Percentiles rank a stretch among this genome's conserved stretches.
Conservation (phyloP, 2,888 invertebrate species). For the Heliothis peltigera region DNA sequence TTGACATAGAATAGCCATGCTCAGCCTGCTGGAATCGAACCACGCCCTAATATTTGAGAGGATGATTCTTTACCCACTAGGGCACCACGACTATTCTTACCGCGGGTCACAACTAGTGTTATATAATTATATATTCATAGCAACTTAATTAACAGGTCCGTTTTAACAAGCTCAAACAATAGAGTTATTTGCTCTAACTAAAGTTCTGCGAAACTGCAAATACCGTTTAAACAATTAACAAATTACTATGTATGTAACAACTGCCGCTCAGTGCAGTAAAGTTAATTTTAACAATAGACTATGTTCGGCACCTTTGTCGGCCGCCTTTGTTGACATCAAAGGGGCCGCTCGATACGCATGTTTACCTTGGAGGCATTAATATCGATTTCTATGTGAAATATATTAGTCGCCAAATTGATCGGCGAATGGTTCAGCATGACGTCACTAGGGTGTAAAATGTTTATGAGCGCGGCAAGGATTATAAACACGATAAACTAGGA, state of each 20-base stretch:
- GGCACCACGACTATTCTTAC: no score
- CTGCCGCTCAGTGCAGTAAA: constrained; percentile 61
- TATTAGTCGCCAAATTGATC: constrained; percentile 73
- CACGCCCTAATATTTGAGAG: no score
- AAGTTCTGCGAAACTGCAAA: constrained; percentile 36
- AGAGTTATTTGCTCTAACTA: constrained; percentile 18
- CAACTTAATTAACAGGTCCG: neutral
- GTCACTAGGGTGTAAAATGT: constrained; percentile 44
- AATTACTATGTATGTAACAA: constrained; percentile 41
- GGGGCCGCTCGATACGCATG: constrained; percentile 79
- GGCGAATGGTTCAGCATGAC: constrained; percentile 60
- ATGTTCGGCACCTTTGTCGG: constrained; percentile 83
- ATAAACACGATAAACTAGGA: neutral
- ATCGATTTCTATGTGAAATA: constrained; percentile 77
- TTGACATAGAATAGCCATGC: no score
- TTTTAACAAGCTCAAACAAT: constrained; percentile 22
- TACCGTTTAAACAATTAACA: constrained; percentile 55
- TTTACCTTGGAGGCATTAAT: constrained; percentile 76
- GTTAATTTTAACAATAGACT: constrained; percentile 70
- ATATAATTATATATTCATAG: neutral
- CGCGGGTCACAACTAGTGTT: neutral
- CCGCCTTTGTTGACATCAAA: constrained; percentile 80
- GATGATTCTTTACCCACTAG: no score
- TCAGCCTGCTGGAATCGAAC: no score
- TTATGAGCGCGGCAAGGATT: constrained; percentile 36